These are phyloP conservation scores for Hycleus phaleratus DNA, from an alignment of 1,140 invertebrate genomes.

Conservation along the genomic window DNA sequence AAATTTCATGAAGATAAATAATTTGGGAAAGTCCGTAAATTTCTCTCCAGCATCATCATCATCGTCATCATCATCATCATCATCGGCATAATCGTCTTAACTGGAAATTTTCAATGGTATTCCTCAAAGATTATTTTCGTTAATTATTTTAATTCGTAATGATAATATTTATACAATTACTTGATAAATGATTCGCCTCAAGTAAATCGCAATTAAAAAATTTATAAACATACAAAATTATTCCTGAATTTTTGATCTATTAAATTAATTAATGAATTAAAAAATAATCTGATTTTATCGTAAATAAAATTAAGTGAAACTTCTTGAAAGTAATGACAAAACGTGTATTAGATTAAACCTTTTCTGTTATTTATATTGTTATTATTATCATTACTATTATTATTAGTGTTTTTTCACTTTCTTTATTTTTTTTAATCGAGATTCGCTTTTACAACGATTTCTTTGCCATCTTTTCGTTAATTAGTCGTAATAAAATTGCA, in stretches of 20 bases:
- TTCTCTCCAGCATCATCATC: too few species aligned
- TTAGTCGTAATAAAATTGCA: neutral
- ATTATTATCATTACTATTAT: neutral
- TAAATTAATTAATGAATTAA: neutral
- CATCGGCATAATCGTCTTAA: too few species aligned
- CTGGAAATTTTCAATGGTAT: too few species aligned
- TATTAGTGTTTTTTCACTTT: constrained; percentile 3
- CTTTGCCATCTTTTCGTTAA: neutral
- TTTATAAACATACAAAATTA: too few species aligned
- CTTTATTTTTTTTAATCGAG: neutral
- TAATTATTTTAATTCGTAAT: too few species aligned
- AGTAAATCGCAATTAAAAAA: neutral
- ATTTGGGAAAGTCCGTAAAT: too few species aligned
- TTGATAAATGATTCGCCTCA: neutral
- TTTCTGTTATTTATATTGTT: neutral
- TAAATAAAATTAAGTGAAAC: neutral
- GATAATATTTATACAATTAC: too few species aligned
- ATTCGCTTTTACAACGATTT: neutral
- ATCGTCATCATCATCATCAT: too few species aligned
- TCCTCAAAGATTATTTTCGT: too few species aligned
- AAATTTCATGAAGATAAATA: too few species aligned
- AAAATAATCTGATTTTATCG: neutral
- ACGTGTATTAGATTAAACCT: neutral
- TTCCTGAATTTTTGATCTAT: too few species aligned
- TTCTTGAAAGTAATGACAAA: constrained; percentile 1